A percentile compares a stretch with the other conserved stretches of the same genome.
These are phyloP conservation scores for Onchidella celtica DNA, from an alignment of 2,888 invertebrate genomes.

Conservation along the genomic window DNA sequence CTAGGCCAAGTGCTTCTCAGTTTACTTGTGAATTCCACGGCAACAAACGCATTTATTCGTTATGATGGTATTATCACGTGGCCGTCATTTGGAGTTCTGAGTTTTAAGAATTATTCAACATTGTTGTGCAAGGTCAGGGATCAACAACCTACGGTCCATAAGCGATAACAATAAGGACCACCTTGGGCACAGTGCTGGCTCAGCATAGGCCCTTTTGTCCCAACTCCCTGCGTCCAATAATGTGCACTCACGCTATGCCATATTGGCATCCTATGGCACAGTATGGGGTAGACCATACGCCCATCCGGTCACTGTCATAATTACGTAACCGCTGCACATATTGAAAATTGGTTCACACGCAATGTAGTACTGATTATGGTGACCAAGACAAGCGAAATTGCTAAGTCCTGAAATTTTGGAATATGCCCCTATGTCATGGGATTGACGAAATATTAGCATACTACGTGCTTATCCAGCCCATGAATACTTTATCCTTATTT, in stretches of 20 bases:
- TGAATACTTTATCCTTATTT: too few relatives aligned
- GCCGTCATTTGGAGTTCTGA: too few relatives aligned
- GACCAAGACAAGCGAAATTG: neutral
- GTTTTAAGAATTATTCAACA: too few relatives aligned
- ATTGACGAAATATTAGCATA: neutral
- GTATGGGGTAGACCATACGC: neutral
- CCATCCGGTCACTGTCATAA: neutral
- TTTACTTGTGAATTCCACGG: constrained; percentile 11
- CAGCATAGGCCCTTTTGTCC: neutral
- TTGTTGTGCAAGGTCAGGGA: too few relatives aligned
- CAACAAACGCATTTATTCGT: constrained; percentile 29
- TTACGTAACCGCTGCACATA: neutral
- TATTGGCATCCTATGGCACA: neutral
- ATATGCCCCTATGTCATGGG: neutral
- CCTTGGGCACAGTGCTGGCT: neutral
- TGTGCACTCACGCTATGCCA: neutral
- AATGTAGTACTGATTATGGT: neutral
- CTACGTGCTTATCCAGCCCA: too few relatives aligned
- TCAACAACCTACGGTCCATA: too few relatives aligned
- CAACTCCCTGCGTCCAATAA: neutral
- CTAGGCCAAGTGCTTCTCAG: constrained; percentile 28
- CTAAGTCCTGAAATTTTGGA: neutral
- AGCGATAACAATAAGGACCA: too few relatives aligned
- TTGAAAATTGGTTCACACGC: neutral
- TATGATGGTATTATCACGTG: constrained; percentile 41